Evolutionary conservation across 2,888 invertebrate species (phyloP), one percentile per base, ranked within the genome.

Genomic region (Sicus ferrugineus): DNA sequence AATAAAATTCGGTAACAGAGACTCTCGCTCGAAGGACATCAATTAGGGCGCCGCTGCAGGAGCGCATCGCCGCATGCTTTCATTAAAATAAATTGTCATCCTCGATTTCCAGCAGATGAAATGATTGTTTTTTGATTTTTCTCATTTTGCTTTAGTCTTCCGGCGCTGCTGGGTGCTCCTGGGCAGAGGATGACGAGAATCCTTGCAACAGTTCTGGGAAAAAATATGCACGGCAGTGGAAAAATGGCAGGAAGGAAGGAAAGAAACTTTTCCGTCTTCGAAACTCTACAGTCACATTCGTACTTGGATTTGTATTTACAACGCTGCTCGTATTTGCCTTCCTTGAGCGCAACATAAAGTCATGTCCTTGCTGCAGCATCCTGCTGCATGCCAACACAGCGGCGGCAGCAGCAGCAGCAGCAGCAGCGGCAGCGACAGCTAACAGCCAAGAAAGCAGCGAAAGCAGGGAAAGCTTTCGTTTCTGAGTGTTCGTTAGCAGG

Each of bases 41-140:
- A 67, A 67, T 67, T 67, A 61, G 61, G 31, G 9, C 63, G 30
- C 63, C 50, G 30, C 21, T 42, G 48, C 54, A 66, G 23, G 42
- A 56, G 66, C 38, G 23, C 52, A 67, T 67, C 61, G 34, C n/a
- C n/a, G n/a, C n/a, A n/a, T n/a, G n/a, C 61, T 52, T 61, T 34
- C 59, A 67, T 61, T 67, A 67, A 67, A 52, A 67, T 30, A 61
- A 67, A 67, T 34, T 52, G 67, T 52, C 61, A 23, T 61, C 34
- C 50, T 34, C 52, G 50, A 67, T 67, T 67, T 61, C 26, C 59
- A 48, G n/a, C n/a, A n/a, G 61, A 61, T 38, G 52, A 59, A 61
- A 52, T 61, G 11, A 61, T 67, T 67, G 30, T 61, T 50, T 50
- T 61, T 61, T 67, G 30, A 50, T 31, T 52, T 52, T 61, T 59